Evolutionary conservation across 2,888 invertebrate species (phyloP).

Genomic region (Trilocha varians): DNA sequence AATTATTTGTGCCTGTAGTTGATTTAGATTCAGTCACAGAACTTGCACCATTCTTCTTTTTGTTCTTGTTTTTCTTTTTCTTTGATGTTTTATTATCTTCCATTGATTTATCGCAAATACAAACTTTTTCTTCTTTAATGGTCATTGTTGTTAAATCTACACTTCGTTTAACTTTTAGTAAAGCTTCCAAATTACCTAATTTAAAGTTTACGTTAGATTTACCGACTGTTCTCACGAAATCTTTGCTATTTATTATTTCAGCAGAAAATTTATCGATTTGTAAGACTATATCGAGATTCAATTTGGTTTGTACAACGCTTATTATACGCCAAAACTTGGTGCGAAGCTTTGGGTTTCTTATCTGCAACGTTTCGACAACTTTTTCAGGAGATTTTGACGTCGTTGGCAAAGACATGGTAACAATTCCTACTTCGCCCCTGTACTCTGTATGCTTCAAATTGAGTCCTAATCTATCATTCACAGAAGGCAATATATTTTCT

Average conservation of each 20-base stretch:
- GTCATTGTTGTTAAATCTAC: constrained; percentile 28
- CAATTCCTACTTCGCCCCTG: constrained; percentile 59
- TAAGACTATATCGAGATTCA: constrained; percentile 43
- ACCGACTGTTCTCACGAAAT: constrained; percentile 41
- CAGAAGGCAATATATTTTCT: constrained; percentile 26
- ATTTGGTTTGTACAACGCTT: constrained; percentile 35
- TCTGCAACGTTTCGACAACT: constrained; percentile 40
- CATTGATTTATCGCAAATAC: constrained; percentile 6
- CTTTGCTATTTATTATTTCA: constrained; percentile 40
- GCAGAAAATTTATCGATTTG: constrained; percentile 63
- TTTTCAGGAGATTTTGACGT: constrained; percentile 39
- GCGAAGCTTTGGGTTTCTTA: constrained; percentile 47
- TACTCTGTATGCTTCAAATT: constrained; percentile 52
- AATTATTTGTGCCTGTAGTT: no score
- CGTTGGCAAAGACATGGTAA: constrained; percentile 48
- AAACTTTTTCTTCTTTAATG: constrained; percentile 8
- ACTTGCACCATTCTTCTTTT: no score
- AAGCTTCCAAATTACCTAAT: constrained; percentile 48
- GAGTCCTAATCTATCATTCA: constrained; percentile 32
- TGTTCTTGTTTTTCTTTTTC: constrained; percentile 10
- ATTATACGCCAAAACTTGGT: constrained; percentile 61
- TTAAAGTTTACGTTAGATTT: constrained; percentile 36
- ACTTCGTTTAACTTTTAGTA: constrained; percentile 39
- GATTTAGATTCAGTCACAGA: no score
- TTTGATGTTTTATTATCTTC: constrained; percentile 12